phyloP scores from a whole-genome alignment of 2,888 invertebrate species.

The Sphecodes monilicornis region DNA sequence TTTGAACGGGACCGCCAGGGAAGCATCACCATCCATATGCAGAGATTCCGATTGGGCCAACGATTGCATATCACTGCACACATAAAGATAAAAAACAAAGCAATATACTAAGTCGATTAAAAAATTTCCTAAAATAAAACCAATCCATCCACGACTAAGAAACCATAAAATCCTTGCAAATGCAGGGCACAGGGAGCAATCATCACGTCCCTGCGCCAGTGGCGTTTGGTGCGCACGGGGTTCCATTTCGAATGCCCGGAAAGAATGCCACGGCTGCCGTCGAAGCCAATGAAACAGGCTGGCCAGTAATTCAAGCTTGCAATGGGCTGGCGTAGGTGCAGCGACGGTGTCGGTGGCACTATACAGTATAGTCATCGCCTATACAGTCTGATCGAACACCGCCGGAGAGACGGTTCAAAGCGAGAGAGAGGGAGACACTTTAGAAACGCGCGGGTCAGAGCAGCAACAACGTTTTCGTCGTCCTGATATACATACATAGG shows the following conservation, averaged over 20 bases:
- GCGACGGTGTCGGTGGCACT: not conserved
- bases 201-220: conserved; percentile 44
- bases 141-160: too few species aligned
- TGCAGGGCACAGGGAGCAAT: not conserved
- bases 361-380: not conserved
- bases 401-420: not conserved
- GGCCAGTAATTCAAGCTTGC: conserved; percentile 53
- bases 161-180: not conserved
- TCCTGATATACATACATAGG: too few species aligned
- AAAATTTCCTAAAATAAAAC: too few species aligned
- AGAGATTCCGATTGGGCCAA: too few species aligned
- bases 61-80: too few species aligned
- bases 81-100: too few species aligned
- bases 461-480: conserved; percentile 6
- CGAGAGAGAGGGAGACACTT: conserved; percentile 1
- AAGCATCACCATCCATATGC: too few species aligned
- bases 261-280: conserved; percentile 59
- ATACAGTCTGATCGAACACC: not conserved
- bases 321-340: conserved; percentile 52
- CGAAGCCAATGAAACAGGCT: conserved; percentile 54
- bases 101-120: too few species aligned
- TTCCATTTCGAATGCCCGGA: conserved; percentile 61
- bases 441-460: not conserved
- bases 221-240: conserved; percentile 64
- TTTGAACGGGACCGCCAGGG: too few species aligned